A percentile compares a stretch with the other conserved stretches of the same genome.
phyloP scores from a whole-genome alignment of 1,140 invertebrate genomes.

The Drosophila willistoni region DNA sequence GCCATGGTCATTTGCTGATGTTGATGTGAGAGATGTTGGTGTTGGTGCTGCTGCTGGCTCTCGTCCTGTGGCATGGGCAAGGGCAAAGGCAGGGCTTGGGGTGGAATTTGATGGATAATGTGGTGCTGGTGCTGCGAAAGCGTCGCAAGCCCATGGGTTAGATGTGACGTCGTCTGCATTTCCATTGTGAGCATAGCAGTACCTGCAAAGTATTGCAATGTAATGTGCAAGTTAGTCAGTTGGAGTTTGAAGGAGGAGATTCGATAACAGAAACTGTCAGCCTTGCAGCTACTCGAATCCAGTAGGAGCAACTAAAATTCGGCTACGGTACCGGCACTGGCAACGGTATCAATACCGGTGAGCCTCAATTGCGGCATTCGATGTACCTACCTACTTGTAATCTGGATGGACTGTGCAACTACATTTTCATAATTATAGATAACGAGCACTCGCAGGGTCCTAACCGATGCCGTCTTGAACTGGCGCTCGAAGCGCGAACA shows the following conservation, averaged over 20 bases:
- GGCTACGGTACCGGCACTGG: slow-evolving; percentile 5
- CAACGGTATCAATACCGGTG: background rate
- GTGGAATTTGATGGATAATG: slow-evolving; percentile 39
- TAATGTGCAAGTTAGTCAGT: slow-evolving; percentile 15
- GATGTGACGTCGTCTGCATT: slow-evolving; percentile 71
- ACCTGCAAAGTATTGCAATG: slow-evolving; percentile 43
- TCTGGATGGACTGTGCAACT: slow-evolving; percentile 10
- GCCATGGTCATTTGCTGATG: slow-evolving; percentile 42
- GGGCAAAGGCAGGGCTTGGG: slow-evolving; percentile 29
- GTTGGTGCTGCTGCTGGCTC: slow-evolving; percentile 44
- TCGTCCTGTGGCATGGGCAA: slow-evolving; percentile 27
- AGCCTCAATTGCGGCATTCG: slow-evolving; percentile 6
- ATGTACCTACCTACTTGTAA: slow-evolving; percentile 1
- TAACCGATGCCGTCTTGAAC: slow-evolving; percentile 12
- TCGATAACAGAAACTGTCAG: slow-evolving; percentile 4
- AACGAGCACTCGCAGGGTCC: slow-evolving; percentile 14
- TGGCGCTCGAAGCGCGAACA: slow-evolving; percentile 32
- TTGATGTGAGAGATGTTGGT: slow-evolving; percentile 37
- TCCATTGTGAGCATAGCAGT: slow-evolving; percentile 77
- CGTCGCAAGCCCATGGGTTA: slow-evolving; percentile 65
- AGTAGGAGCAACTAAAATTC: slow-evolving; percentile 12
- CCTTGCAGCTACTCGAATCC: slow-evolving; percentile 5
- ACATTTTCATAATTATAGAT: slow-evolving; percentile 46
- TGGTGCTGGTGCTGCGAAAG: slow-evolving; percentile 64
- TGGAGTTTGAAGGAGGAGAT: background rate